A percentile compares a stretch with the other conserved stretches of the same genome.
Evolutionary conservation across 2,888 invertebrate species (phyloP).

Genomic region (Andrena fulva): DNA sequence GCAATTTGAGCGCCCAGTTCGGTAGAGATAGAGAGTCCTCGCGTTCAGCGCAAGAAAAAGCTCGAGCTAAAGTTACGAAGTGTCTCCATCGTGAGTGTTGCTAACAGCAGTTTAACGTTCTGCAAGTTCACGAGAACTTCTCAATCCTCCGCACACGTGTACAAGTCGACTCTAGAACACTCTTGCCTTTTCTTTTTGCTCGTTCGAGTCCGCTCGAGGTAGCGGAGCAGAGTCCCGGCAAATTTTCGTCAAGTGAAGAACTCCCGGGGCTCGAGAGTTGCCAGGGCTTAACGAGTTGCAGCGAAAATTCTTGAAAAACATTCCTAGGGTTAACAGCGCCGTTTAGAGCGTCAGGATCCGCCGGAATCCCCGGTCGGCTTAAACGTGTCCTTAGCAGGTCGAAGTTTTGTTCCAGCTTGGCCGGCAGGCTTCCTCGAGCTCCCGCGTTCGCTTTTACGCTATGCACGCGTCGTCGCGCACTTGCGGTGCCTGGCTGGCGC

Average conservation of each 20-base stretch:
- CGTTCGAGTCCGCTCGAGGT: constrained; percentile 13
- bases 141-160: constrained; percentile 16
- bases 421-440: not conserved
- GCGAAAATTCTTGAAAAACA: constrained; percentile 17
- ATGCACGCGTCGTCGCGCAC: constrained; percentile 39
- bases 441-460: not conserved
- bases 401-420: constrained; percentile 5
- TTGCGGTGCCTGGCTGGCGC: constrained; percentile 38
- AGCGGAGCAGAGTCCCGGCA: constrained; percentile 6
- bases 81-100: constrained; percentile 18
- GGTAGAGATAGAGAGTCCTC: not conserved
- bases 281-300: constrained; percentile 27
- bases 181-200: not conserved
- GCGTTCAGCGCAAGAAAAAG: not conserved
- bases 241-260: constrained; percentile 35
- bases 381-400: not conserved
- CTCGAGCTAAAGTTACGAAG: not conserved
- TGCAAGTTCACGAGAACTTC: constrained; percentile 18
- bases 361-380: not conserved
- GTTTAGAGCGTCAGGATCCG: not conserved
- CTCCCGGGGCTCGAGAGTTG: constrained; percentile 11
- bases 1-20: not conserved
- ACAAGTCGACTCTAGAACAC: not conserved
- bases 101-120: constrained; percentile 23
- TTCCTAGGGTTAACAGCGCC: constrained; percentile 6